phyloP scores from a whole-genome alignment of 2,888 invertebrate genomes.

The Tetrapedia diversipes region DNA sequence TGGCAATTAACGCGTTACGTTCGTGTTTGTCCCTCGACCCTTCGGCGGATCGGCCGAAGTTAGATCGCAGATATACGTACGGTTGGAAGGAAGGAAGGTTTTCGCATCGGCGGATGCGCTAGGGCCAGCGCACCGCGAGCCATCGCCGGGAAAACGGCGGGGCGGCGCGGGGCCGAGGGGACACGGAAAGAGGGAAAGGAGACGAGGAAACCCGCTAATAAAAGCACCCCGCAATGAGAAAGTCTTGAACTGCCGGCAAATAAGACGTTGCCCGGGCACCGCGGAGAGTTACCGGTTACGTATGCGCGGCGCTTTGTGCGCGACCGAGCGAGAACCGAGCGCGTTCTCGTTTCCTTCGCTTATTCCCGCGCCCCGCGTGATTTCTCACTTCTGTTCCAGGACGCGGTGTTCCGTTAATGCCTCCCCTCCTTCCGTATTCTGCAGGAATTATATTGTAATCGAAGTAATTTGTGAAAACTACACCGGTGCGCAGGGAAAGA shows the following conservation, averaged over 20 bases:
- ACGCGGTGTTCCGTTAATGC: slow-evolving; percentile 56
- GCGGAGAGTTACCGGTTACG: slow-evolving; percentile 26
- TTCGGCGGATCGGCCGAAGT: slow-evolving; percentile 31
- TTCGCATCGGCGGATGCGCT: slow-evolving; percentile 23
- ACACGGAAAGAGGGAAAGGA: slow-evolving; percentile 30
- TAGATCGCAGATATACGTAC: slow-evolving; percentile 44
- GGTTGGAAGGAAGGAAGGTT: slow-evolving; percentile 9
- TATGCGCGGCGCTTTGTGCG: slow-evolving; percentile 14
- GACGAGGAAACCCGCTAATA: slow-evolving; percentile 58
- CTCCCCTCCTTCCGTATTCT: background rate
- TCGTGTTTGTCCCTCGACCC: slow-evolving; percentile 40
- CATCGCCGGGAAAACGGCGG: slow-evolving; percentile 5
- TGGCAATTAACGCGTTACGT: slow-evolving; percentile 44
- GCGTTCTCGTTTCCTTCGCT: slow-evolving; percentile 26
- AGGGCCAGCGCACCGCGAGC: background rate
- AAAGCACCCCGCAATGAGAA: slow-evolving; percentile 70
- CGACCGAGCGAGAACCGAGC: background rate
- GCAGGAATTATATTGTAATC: slow-evolving; percentile 65
- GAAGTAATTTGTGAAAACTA: slow-evolving; percentile 62
- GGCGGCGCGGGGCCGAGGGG: background rate
- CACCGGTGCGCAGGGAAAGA: slow-evolving; percentile 13
- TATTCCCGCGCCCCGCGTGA: slow-evolving; percentile 48
- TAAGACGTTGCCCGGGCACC: slow-evolving; percentile 48
- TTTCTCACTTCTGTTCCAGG: slow-evolving; percentile 47
- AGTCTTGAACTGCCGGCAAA: slow-evolving; percentile 68